Evolutionary conservation across 2,888 invertebrate genomes (phyloP).

Genomic region (Andrena dorsata): DNA sequence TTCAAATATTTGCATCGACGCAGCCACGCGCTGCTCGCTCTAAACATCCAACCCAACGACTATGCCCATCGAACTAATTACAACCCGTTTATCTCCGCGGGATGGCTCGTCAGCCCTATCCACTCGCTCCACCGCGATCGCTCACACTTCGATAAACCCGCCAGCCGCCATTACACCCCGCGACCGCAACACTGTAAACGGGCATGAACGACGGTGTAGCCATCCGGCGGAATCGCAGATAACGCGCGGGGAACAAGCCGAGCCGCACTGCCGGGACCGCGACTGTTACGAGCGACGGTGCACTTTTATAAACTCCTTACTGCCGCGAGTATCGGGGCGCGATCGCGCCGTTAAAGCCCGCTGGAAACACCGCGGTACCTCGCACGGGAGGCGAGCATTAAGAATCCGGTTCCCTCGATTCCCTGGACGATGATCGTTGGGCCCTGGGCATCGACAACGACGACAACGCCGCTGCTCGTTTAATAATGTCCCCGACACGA

Average conservation of each 20-base stretch:
- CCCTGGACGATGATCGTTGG: constrained; percentile 37
- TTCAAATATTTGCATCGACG: too few relatives aligned
- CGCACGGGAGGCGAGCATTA: constrained; percentile 48
- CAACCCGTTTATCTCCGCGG: constrained; percentile 7
- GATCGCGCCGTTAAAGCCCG: constrained; percentile 60
- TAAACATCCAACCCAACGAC: not conserved
- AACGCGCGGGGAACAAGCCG: not conserved
- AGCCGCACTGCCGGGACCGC: constrained; percentile 5
- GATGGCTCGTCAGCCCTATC: not conserved
- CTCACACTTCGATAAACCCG: not conserved
- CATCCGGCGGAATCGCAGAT: not conserved
- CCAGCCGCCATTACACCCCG: not conserved
- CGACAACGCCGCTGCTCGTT: constrained; percentile 54
- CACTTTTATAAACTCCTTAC: constrained; percentile 61
- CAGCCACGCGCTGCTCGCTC: not conserved
- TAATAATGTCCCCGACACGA: constrained; percentile 66
- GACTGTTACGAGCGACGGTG: constrained; percentile 29
- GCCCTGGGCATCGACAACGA: constrained; percentile 31
- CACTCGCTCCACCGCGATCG: not conserved
- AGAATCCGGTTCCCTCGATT: constrained; percentile 67
- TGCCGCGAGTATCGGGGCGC: constrained; percentile 48
- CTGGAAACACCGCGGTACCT: constrained; percentile 35
- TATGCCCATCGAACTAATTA: not conserved
- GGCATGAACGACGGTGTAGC: not conserved
- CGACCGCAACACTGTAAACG: constrained; percentile 2